Evolutionary conservation across 23 tunicate genomes (phyloP).

Genomic region (Corella eumyota): DNA sequence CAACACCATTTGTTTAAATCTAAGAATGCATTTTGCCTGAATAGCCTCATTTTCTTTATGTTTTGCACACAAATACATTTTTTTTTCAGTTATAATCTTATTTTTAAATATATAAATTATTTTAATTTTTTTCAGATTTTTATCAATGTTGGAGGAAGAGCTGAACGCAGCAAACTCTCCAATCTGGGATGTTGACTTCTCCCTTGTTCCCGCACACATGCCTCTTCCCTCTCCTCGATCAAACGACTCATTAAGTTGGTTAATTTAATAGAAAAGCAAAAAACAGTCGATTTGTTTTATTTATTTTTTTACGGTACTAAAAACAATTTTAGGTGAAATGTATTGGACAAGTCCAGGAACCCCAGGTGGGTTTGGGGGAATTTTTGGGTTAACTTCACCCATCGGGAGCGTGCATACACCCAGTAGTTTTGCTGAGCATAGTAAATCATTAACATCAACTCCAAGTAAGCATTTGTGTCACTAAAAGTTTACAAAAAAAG

Average conservation of each 20-base stretch:
- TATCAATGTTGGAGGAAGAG: slow-evolving; percentile 86
- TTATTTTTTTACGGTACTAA: neutral
- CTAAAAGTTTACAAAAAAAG: too few species aligned
- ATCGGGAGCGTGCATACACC: slow-evolving; percentile 40
- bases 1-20: too few species aligned
- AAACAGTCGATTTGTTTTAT: too few species aligned
- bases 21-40: too few species aligned
- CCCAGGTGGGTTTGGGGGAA: slow-evolving; percentile 72
- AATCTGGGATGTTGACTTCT: slow-evolving; percentile 93
- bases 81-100: neutral
- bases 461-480: too few species aligned
- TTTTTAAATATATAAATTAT: neutral
- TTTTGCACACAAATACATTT: too few species aligned
- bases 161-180: slow-evolving; percentile 63
- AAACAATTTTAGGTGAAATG: slow-evolving; percentile 10
- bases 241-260: slow-evolving; percentile 54
- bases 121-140: slow-evolving; percentile 28
- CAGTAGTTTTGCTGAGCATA: slow-evolving; percentile 4
- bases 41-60: too few species aligned
- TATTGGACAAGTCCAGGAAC: slow-evolving; percentile 77
- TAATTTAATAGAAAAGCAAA: too few species aligned
- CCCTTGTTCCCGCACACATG: slow-evolving; percentile 90
- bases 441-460: too few species aligned
- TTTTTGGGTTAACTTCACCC: slow-evolving; percentile 64
- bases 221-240: slow-evolving; percentile 89